These are phyloP conservation scores for Hirtodrosophila duncani DNA, from an alignment of 2,888 invertebrate species.

Conservation along the genomic window DNA sequence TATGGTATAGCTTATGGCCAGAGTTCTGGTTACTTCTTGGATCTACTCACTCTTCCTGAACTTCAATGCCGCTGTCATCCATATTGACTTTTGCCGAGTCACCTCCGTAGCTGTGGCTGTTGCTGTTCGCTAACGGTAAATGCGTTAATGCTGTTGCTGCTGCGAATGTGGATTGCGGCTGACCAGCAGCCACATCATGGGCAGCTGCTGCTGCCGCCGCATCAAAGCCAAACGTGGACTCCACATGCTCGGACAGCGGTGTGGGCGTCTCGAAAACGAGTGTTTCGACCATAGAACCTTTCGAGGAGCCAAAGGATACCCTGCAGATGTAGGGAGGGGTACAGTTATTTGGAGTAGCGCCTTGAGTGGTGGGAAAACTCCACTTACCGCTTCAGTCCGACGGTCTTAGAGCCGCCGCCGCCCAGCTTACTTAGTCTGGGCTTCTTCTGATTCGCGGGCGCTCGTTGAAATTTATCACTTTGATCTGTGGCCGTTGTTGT, in stretches of 20 bases:
- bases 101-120: slow-evolving; percentile 35
- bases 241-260: slow-evolving; percentile 82
- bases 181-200: slow-evolving; percentile 33
- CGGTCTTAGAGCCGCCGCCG: slow-evolving; percentile 76
- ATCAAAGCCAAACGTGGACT: slow-evolving; percentile 76
- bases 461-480: slow-evolving; percentile 67
- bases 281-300: slow-evolving; percentile 96
- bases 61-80: slow-evolving; percentile 78
- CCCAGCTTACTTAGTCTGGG: slow-evolving; percentile 75
- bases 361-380: slow-evolving; percentile 27
- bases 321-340: slow-evolving; percentile 79
- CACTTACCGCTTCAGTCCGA: slow-evolving; percentile 76
- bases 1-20: too few relatives aligned
- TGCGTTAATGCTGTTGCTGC: slow-evolving; percentile 35
- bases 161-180: slow-evolving; percentile 62
- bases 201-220: slow-evolving; percentile 36
- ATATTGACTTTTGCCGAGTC: slow-evolving; percentile 65
- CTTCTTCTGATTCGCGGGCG: slow-evolving; percentile 70
- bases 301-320: slow-evolving; percentile 95
- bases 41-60: slow-evolving; percentile 78
- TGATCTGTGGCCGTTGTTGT: slow-evolving; percentile 62
- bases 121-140: slow-evolving; percentile 43
- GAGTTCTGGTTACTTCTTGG: background rate
- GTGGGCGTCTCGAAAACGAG: slow-evolving; percentile 91
- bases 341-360: background rate